A percentile compares a stretch with the other conserved stretches of the same genome.
phyloP scores from a whole-genome alignment of 1,140 invertebrate species.

The Scaptodrosophila lebanonensis region DNA sequence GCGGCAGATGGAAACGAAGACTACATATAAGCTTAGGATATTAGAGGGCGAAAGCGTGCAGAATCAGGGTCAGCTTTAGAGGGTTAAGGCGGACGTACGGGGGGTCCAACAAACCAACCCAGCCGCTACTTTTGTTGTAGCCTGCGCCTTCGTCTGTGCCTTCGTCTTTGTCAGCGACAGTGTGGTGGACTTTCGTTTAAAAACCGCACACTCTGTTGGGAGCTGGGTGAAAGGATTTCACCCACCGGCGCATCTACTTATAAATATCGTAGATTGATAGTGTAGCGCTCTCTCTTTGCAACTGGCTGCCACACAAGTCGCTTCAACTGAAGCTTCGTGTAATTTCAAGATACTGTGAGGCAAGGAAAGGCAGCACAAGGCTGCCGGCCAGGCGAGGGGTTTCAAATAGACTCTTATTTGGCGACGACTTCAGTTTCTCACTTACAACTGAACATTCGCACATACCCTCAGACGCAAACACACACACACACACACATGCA shows the following conservation, averaged over 20 bases:
- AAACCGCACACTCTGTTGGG: constrained; percentile 65
- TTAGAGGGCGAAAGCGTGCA: too few relatives aligned
- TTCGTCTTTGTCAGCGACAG: too few relatives aligned
- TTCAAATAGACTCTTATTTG: constrained; percentile 43
- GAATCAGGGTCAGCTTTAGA: too few relatives aligned
- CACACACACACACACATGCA: constrained; percentile 6
- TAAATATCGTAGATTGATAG: not conserved
- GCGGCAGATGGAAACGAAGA: not conserved
- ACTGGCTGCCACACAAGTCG: too few relatives aligned
- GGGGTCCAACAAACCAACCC: too few relatives aligned
- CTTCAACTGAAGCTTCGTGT: constrained; percentile 18
- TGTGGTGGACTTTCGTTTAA: constrained; percentile 71
- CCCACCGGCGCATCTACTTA: constrained; percentile 14
- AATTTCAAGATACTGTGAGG: constrained; percentile 28
- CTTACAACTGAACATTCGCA: not conserved
- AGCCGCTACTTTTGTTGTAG: too few relatives aligned
- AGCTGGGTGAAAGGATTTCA: too few relatives aligned
- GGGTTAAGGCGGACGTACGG: too few relatives aligned
- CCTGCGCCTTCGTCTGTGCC: too few relatives aligned
- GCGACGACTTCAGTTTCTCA: constrained; percentile 2
- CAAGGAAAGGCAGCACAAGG: constrained; percentile 40
- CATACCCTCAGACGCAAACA: constrained; percentile 20
- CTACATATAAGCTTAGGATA: too few relatives aligned
- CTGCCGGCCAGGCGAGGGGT: constrained; percentile 36
- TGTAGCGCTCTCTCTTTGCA: too few relatives aligned